Conservation (phyloP, 2,888 invertebrate genomes). For the Metallyticus violacea region DNA sequence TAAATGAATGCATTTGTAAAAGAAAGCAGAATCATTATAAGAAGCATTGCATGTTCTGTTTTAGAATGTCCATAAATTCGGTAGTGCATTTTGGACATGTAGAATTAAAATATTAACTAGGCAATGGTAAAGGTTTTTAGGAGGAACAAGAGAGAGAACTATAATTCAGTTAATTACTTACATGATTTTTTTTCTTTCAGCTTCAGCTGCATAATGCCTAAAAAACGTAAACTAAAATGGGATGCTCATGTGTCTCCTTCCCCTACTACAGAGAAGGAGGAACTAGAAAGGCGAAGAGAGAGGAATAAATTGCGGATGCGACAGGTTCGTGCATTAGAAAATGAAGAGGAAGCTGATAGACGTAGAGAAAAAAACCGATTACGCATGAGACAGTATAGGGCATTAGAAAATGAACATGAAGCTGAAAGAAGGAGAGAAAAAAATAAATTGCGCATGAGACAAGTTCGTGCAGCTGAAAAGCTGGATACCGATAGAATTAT, state of each 20-base stretch:
- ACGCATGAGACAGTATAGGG: background rate
- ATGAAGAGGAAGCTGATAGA: background rate
- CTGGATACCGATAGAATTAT: background rate
- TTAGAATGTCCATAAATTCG: too few relatives aligned
- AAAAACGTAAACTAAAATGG: background rate
- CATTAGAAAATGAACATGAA: background rate
- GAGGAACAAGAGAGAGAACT: background rate
- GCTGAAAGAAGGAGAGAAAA: background rate
- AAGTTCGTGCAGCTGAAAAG: background rate
- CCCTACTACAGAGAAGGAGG: background rate
- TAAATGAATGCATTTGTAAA: too few relatives aligned
- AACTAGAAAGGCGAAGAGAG: background rate
- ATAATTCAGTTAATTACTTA: background rate
- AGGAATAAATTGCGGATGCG: background rate
- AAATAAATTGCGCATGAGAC: background rate
- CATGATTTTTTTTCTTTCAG: background rate
- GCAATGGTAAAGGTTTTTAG: too few relatives aligned
- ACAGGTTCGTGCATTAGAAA: background rate
- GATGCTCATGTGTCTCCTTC: background rate
- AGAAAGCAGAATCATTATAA: too few relatives aligned
- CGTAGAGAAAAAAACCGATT: background rate
- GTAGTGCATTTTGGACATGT: too few relatives aligned
- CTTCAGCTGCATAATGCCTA: background rate
- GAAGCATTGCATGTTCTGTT: too few relatives aligned
- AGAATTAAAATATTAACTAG: too few relatives aligned